phyloP scores from a whole-genome alignment of 2,797 vertebrate species.

The Darevskia mixta region DNA sequence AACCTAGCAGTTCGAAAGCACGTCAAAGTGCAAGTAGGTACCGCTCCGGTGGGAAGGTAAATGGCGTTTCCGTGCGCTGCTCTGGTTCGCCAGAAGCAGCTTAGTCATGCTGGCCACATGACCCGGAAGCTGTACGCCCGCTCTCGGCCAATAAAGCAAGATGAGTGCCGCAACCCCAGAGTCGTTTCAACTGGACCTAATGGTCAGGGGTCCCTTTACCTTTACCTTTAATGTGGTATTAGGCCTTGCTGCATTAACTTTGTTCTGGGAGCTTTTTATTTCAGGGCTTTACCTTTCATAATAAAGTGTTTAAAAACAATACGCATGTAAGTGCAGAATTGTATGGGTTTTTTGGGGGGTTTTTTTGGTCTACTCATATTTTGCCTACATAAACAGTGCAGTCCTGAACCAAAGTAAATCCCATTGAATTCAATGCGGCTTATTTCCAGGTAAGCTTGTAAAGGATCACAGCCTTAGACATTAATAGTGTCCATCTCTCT shows the following conservation, averaged over 20 bases:
- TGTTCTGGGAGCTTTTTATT: background rate
- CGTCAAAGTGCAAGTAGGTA: too few relatives aligned
- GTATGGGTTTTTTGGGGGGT: background rate
- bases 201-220: too few relatives aligned
- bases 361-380: background rate
- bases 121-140: too few relatives aligned
- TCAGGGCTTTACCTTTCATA: background rate
- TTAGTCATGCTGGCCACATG: too few relatives aligned
- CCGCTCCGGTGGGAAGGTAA: too few relatives aligned
- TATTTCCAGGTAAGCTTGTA: background rate
- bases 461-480: too few relatives aligned
- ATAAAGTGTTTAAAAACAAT: background rate
- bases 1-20: too few relatives aligned
- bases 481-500: constrained; percentile 35
- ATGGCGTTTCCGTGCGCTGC: too few relatives aligned
- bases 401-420: background rate
- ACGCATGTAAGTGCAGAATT: background rate
- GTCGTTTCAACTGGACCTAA: too few relatives aligned
- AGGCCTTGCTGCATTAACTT: background rate
- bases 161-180: too few relatives aligned
- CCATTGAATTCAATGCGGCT: background rate
- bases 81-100: too few relatives aligned
- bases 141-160: too few relatives aligned
- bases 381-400: constrained; percentile 1
- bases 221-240: background rate